phyloP scores from a whole-genome alignment of 2,113 vertebrate species.

The Triplophysa tibetana region DNA sequence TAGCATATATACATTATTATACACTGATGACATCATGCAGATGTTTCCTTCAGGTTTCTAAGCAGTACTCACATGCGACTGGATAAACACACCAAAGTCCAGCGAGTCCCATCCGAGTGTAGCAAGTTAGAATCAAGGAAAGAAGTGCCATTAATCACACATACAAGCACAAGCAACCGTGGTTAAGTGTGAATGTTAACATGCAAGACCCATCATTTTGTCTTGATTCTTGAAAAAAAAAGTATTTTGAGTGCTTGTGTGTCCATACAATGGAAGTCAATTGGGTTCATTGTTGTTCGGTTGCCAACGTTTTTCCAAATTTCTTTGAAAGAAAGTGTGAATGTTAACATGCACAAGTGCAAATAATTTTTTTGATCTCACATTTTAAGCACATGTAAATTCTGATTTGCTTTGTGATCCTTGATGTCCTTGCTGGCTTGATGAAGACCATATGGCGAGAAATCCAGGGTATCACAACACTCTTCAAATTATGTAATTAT shows the following conservation, averaged over 20 bases:
- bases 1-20: not conserved
- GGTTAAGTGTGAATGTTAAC: conserved; percentile 1
- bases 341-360: not conserved
- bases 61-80: conserved; percentile 71
- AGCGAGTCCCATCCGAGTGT: conserved; percentile 30
- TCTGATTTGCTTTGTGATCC: not conserved
- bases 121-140: conserved; percentile 47
- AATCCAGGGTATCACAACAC: not conserved
- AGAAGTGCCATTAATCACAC: conserved; percentile 50
- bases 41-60: not conserved
- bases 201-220: not conserved
- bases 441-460: not conserved
- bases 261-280: too few species aligned
- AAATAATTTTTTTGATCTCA: not conserved
- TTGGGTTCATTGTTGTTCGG: too few species aligned
- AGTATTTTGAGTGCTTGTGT: too few species aligned
- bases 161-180: not conserved
- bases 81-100: conserved; percentile 48
- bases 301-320: too few species aligned
- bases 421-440: not conserved
- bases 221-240: too few species aligned
- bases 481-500: not conserved
- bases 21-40: conserved; percentile 1
- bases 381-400: not conserved
- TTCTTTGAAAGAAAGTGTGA: not conserved